Percentiles rank a stretch among this genome's conserved stretches.
phyloP scores from a whole-genome alignment of 2,113 vertebrate species.

The mouse (Mus musculus) region GRCm39 chr11:56795001-56795500 shows the following conservation, averaged over 20 bases:
- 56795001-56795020: neutral
- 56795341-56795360: neutral
- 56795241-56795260: neutral
- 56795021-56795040: too few species aligned
- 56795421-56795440: neutral
- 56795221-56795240: neutral
- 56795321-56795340: neutral
- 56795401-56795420: neutral
- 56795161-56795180: neutral
- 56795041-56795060: neutral
- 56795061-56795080: neutral
- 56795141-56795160: neutral
- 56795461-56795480: neutral
- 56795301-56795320: neutral
- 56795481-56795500: neutral
- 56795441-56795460: neutral
- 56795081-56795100: neutral
- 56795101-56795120: neutral
- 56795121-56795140: neutral
- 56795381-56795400: neutral
- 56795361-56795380: neutral
- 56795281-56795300: neutral
- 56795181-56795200: neutral
- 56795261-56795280: neutral
- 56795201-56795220: neutral